Percentiles rank a stretch among this genome's conserved stretches.
phyloP scores from a whole-genome alignment of 2,888 invertebrate genomes.

The Lamellibrachia columna region DNA sequence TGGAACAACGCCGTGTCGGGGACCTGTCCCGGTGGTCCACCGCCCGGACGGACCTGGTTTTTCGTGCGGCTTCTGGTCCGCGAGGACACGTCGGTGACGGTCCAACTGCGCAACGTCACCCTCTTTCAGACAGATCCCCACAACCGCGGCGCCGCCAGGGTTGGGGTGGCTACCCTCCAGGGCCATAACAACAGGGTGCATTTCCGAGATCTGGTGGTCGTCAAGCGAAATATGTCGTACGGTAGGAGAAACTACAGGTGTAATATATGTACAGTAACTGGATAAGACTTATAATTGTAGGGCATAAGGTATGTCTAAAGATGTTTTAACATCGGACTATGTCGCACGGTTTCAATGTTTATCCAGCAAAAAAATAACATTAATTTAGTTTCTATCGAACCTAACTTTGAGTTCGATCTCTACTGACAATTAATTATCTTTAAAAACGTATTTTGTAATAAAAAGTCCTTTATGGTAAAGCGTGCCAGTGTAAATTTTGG shows the following conservation, averaged over 20 bases:
- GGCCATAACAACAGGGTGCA: not conserved
- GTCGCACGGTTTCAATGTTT: too few species aligned
- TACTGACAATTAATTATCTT: too few species aligned
- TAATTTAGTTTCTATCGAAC: too few species aligned
- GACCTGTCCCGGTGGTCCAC: not conserved
- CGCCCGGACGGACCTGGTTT: not conserved
- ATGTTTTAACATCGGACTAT: too few species aligned
- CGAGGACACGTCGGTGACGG: not conserved
- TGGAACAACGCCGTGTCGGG: not conserved
- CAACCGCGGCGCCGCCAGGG: not conserved
- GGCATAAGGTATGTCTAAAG: too few species aligned
- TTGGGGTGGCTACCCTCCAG: not conserved
- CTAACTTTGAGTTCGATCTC: too few species aligned
- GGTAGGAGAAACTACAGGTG: not conserved
- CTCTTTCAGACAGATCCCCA: not conserved
- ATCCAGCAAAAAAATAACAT: too few species aligned
- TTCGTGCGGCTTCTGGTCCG: not conserved
- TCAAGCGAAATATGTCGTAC: not conserved
- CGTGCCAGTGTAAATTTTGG: too few species aligned
- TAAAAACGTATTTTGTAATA: too few species aligned
- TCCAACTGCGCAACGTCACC: conserved; percentile 3
- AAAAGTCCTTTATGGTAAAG: too few species aligned
- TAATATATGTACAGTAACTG: too few species aligned
- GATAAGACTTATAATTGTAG: too few species aligned
- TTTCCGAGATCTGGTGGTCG: not conserved